Base-by-base conservation (phyloP, 2,888 invertebrate species). In the Ischnura elegans region DNA sequence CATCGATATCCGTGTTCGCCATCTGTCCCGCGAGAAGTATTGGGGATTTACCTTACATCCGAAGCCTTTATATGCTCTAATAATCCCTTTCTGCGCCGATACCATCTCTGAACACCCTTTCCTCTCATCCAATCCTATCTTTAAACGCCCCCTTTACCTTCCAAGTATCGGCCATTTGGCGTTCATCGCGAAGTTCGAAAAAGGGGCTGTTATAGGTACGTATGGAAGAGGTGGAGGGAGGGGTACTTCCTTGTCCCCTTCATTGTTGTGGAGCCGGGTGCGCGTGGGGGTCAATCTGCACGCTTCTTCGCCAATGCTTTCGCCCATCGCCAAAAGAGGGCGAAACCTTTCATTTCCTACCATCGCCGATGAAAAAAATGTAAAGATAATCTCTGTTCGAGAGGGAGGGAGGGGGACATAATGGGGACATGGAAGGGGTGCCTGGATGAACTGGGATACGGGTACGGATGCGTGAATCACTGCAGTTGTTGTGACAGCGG, bases 401-500 rank as follows among this genome's bases (percentile, higher is more conserved):
- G n/a, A n/a, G n/a, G n/a, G n/a, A n/a, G n/a, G n/a, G 76, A 76
- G 36, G 51, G 51, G 36, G 36, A 16, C 36, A 76, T 76, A 36
- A 36, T 76, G 10, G n/a, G n/a, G 61, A 8, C n/a, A 10, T 0
- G 4, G 61, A 19, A 61, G 36, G 76, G 76, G 6, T 8, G 36
- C 29, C 36, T 36, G 36, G 13, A 76, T 29, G 16, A 36, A 76
- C 29, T 29, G 36, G 29, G 66, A 76, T 10, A 8, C 8, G 66
- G 76, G 76, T 76, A 36, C 36, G 76, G 36, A 76, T 76, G 76
- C 36, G 76, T 76, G 76, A 76, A 36, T 76, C 76, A 76, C 76
- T 8, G 76, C n/a, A 36, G 76, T 36, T 76, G 76, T 76, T 76
- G 36, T 76, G 76, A 76, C 76, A 76, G 76, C 76, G 76, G 76